Percentiles rank a stretch among this genome's conserved stretches.
Conservation (phyloP, 2,113 vertebrate genomes). For the Pholis gunnellus region DNA sequence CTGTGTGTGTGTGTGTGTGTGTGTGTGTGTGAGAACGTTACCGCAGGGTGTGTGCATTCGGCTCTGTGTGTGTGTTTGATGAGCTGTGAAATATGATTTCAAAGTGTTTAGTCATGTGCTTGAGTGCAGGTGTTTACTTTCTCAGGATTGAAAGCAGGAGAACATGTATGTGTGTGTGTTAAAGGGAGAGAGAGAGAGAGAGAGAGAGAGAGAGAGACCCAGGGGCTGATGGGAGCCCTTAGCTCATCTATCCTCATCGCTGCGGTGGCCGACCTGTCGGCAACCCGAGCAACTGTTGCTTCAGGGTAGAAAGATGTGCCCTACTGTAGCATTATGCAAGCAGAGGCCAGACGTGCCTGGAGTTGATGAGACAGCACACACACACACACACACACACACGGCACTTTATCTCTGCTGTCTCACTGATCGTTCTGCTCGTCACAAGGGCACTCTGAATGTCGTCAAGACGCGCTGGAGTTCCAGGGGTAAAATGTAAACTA, state of each 20-base stretch:
- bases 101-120: conserved; percentile 50
- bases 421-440: conserved; percentile 39
- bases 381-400: not conserved
- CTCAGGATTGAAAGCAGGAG: conserved; percentile 5
- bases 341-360: conserved; percentile 54
- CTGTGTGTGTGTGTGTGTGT: conserved; percentile 15
- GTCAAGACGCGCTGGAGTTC: not conserved
- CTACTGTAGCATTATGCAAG: conserved; percentile 72
- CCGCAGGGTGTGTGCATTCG: not conserved
- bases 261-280: conserved; percentile 59
- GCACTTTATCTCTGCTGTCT: conserved; percentile 43
- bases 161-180: not conserved
- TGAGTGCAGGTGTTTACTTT: conserved; percentile 50
- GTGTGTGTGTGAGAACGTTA: not conserved
- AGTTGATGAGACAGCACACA: conserved; percentile 56
- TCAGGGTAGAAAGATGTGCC: conserved; percentile 50
- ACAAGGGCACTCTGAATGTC: conserved; percentile 53
- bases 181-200: not conserved
- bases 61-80: conserved; percentile 15
- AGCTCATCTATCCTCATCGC: conserved; percentile 73
- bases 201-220: conserved; percentile 45
- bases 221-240: conserved; percentile 64
- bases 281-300: conserved; percentile 77
- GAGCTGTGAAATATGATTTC: conserved; percentile 48
- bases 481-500: conserved; percentile 28